phyloP scores from a whole-genome alignment of 1,140 invertebrate species.

The Schlechtendalia chinensis region DNA sequence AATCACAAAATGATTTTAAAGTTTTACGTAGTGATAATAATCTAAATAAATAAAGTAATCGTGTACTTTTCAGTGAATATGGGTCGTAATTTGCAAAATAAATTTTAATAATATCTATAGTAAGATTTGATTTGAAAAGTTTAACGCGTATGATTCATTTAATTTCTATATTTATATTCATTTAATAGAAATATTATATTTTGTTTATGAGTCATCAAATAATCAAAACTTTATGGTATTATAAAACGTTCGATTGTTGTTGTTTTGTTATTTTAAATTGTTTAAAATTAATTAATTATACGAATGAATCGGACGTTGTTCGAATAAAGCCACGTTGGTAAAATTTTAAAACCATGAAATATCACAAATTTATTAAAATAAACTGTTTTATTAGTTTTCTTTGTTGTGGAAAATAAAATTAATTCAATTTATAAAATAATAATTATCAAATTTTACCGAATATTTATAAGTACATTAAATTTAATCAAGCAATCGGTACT shows the following conservation, averaged over 20 bases:
- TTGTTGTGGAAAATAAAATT: too few species aligned
- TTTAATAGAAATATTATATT: neutral
- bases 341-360: too few species aligned
- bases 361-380: too few species aligned
- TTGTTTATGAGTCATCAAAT: neutral
- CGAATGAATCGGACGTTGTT: neutral
- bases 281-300: neutral
- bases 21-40: neutral
- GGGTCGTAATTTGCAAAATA: neutral
- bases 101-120: neutral
- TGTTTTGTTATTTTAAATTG: neutral
- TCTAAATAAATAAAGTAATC: neutral
- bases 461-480: too few species aligned
- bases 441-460: too few species aligned
- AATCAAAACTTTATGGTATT: neutral
- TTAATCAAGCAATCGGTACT: too few species aligned
- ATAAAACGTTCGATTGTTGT: neutral
- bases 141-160: neutral
- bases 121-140: constrained; percentile 5
- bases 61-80: neutral
- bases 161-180: constrained; percentile 25
- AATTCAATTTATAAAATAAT: too few species aligned
- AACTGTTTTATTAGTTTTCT: too few species aligned
- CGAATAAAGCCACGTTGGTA: too few species aligned
- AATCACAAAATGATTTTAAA: constrained; percentile 2